Percentiles rank a stretch among this genome's conserved stretches.
phyloP scores from a whole-genome alignment of 2,113 vertebrate species.

The Coturnix japonica region DNA sequence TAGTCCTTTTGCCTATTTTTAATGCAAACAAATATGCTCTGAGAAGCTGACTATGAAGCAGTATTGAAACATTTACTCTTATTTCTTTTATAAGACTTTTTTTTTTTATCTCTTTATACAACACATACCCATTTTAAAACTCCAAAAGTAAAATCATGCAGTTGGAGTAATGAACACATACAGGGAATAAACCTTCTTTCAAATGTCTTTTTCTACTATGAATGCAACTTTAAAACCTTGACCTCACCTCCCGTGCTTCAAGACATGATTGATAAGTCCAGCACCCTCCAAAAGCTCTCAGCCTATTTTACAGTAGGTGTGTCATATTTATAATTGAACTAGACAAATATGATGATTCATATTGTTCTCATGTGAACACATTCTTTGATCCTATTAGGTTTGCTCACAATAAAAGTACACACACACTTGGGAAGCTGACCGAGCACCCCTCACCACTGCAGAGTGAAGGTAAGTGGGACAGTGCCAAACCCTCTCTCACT shows the following conservation, averaged over 20 bases:
- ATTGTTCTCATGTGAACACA: background rate
- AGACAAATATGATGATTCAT: fast-evolving
- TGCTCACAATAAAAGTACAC: background rate
- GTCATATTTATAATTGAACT: background rate
- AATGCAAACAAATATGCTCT: background rate
- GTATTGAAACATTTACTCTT: fast-evolving
- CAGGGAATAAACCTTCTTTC: background rate
- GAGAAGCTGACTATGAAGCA: background rate
- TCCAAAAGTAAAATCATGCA: background rate
- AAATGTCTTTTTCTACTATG: background rate
- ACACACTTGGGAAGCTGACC: background rate
- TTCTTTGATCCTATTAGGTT: background rate
- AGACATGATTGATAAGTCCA: background rate
- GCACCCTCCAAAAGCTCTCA: background rate
- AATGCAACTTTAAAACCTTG: background rate
- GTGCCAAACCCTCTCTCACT: background rate
- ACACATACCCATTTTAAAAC: background rate
- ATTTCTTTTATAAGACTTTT: background rate
- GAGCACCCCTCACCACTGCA: background rate
- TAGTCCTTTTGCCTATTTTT: background rate
- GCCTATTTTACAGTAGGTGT: background rate
- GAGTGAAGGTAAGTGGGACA: background rate
- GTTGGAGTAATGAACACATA: background rate
- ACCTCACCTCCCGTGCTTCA: background rate
- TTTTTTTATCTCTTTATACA: background rate